Evolutionary conservation across 1,140 invertebrate species (phyloP), one percentile per base, ranked within the genome.

Genomic region (Ostrea denselamellosa): DNA sequence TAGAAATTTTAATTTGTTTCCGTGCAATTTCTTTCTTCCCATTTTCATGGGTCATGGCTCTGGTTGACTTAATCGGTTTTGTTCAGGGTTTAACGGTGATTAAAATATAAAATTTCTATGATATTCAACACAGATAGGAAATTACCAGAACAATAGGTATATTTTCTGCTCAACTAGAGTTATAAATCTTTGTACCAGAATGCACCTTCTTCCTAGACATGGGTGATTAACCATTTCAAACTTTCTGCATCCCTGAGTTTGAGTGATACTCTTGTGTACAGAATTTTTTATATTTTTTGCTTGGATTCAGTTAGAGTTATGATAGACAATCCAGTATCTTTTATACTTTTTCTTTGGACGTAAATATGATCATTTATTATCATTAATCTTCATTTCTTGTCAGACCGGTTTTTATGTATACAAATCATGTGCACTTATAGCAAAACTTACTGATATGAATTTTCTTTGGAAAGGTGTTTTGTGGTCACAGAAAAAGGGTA

Each of bases 361-460:
- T 77, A 77, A 77, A 77, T 77, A 77, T 77, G 68, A 77, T 77
- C 68, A 77, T 77, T 77, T 77, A 77, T 77, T 77, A 77, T 77
- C 68, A 77, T 77, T 77, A 77, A 77, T 77, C 68, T 77, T 77
- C 22, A 3, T 77, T 77, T 12, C 68, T 77, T 77, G 68, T 77
- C 22, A 17, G 68, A 34, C 68, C 28, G 68, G 25, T 28, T 77
- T 56, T 77, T 77, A 77, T 77, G 68, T 77, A 25, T 77, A 77
- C 68, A 77, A 77, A 77, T 77, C 68, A 77, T 77, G 10, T 77
- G 68, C 25, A 77, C 25, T 77, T 25, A 28, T 28, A 77, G 68
- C 68, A 77, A 14, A 12, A 68, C 10, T 5, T 22, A 8, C 9
- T 68, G 22, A 10, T 68, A 22, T n/a, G n/a, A 68, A 25, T 68